Evolutionary conservation across 2,888 invertebrate genomes (phyloP).

Genomic region (Ophonus ardosiacus): DNA sequence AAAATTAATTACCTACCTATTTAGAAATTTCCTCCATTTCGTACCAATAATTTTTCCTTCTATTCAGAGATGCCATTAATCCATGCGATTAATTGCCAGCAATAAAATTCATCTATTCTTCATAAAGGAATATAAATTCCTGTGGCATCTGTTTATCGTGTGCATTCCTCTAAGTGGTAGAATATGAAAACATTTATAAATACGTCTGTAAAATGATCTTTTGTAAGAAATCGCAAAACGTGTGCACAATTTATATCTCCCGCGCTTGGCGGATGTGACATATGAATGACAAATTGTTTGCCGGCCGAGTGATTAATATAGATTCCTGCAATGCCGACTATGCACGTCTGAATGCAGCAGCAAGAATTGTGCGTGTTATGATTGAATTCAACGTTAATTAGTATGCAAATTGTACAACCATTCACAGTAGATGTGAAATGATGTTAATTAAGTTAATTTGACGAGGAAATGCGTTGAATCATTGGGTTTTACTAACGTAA

Average conservation of each 20-base stretch:
- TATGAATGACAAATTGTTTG: conserved; percentile 62
- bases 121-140: conserved; percentile 36
- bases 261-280: conserved; percentile 47
- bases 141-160: conserved; percentile 3
- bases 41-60: no score
- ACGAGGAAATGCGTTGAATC: conserved; percentile 24
- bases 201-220: conserved; percentile 52
- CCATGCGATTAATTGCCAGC: not conserved
- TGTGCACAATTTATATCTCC: conserved; percentile 45
- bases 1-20: no score
- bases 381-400: conserved; percentile 43
- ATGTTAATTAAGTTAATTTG: conserved; percentile 23
- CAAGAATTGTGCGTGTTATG: conserved; percentile 28
- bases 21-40: no score
- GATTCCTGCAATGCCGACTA: conserved; percentile 40
- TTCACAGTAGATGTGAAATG: conserved; percentile 4
- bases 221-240: conserved; percentile 49
- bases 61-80: not conserved
- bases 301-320: conserved; percentile 57
- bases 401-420: conserved; percentile 21
- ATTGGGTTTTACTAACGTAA: conserved; percentile 13
- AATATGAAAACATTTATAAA: conserved; percentile 40
- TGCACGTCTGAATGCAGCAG: conserved; percentile 29
- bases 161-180: conserved; percentile 33
- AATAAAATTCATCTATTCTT: not conserved